Base-by-base conservation (phyloP, 2,888 invertebrate species). In the Trichogramma evanescens region DNA sequence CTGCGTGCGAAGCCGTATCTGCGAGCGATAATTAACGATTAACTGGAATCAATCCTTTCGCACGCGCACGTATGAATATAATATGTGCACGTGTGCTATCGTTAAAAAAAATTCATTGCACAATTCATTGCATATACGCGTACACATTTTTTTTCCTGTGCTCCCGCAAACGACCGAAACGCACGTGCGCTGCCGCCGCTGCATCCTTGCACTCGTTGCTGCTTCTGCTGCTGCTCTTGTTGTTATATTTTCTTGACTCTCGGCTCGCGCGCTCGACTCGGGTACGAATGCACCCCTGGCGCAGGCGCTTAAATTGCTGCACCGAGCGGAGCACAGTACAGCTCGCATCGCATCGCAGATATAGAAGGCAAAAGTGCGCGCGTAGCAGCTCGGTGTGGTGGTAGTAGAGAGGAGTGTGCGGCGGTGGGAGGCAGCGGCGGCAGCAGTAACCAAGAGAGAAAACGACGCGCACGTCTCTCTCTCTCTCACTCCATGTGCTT, bases 361-460 rank as follows among this genome's bases (percentile, higher is more conserved):
- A 26, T 26, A 26, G 26, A 26, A 26, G 26, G 26, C 26, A 26
- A 26, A 26, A 53, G 50, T 38, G 54, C 41, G 10, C 50, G 4
- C 42, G 9, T 50, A 26, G 26, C 38, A 42, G 48, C 38, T 26
- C 50, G 9, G 5, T 42, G 48, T 46, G 38, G 8, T 45, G 13
- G 51, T 61, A 58, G 57, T 57, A 57, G 57, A 55, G 50, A 26
- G 45, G 13, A 3, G 51, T 3, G 4, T 13, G 53, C 5, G 4
- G 4, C 38, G 39, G 54, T 9, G 8, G 45, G 54, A 13, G n/a
- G 42, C 50, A n/a, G 38, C 43, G 4, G 41, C 38, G 7, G 54
- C 56, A 48, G 61, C 59, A 57, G 26, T 26, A 26, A 26, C 26
- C 26, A 26, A 26, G 26, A 26, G 26, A 26, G 26, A 26, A 26